Percentiles rank a stretch among this genome's conserved stretches.
phyloP scores from a whole-genome alignment of 2,888 invertebrate species.

The Conomelus anceps region DNA sequence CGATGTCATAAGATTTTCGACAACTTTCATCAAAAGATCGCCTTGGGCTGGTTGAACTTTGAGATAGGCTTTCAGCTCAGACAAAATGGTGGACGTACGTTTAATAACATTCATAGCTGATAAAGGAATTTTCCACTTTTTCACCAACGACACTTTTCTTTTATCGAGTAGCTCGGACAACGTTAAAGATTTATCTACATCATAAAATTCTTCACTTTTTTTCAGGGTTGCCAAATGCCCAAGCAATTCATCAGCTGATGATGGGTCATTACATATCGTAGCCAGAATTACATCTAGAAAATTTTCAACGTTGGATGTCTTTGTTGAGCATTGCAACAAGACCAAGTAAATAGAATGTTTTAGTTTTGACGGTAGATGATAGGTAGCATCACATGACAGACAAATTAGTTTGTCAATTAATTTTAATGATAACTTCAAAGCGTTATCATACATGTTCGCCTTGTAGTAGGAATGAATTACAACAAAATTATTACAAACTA shows the following conservation, averaged over 20 bases:
- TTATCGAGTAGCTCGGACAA: background rate
- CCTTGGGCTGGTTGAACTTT: background rate
- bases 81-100: background rate
- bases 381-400: background rate
- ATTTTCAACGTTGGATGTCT: background rate
- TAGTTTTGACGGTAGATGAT: background rate
- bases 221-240: background rate
- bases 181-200: background rate
- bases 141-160: background rate
- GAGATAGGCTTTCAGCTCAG: background rate
- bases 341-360: background rate
- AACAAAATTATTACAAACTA: background rate
- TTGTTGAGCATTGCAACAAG: background rate
- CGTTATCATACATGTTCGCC: background rate
- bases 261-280: background rate
- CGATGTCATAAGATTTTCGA: background rate
- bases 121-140: background rate
- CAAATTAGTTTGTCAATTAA: background rate
- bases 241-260: background rate
- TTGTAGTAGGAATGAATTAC: background rate
- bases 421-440: background rate
- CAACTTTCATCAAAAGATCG: background rate
- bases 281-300: background rate
- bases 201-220: background rate
- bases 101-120: background rate